Evolutionary conservation across 2,888 invertebrate genomes (phyloP), one percentile per base, ranked within the genome.

Genomic region (Trichogramma evanescens): DNA sequence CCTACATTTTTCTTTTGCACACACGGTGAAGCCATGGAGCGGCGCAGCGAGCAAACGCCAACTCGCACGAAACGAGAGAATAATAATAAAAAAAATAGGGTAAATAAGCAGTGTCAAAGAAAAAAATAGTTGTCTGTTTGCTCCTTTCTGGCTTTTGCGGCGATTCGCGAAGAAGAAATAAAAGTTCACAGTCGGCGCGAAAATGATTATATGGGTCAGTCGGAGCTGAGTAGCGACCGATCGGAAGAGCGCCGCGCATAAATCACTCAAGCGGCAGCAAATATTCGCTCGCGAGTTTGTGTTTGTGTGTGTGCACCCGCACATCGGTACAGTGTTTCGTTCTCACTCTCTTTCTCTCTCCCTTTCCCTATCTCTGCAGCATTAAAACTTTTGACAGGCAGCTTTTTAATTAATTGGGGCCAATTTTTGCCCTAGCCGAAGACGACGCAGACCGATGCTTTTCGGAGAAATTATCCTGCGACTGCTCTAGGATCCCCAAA

Each of bases 181-280:
- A 6, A 8, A 13, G 13, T n/a, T 5, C 48, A 13, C 8, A 48
- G 48, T 26, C 26, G 42, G n/a, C 39, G 44, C 38, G 55, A 61
- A 52, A 55, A 53, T 54, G 50, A 59, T 54, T 59, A 61, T 61
- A 54, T 61, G 61, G 57, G 61, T 61, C 61, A 61, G 57, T 46
- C 54, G 60, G 8, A 13, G 43, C 6, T n/a, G 55, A 26, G 26
- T 5, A 8, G 50, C 39, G 26, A 42, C 48, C 10, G 59, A 46
- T 59, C 59, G 57, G 13, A 10, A 7, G 26, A 3, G 50, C 52
- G 44, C 41, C 50, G 50, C 58, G 56, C 58, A 62, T 62, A 62
- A 62, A 62, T 58, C 62, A 62, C 58, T 45, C 45, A 54, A 52
- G 9, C 45, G 39, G 9, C 26, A 48, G 13, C 48, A 48, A 7